Evolutionary conservation across 2,113 vertebrate species (phyloP).

Genomic region (Vulpes lagopus): DNA sequence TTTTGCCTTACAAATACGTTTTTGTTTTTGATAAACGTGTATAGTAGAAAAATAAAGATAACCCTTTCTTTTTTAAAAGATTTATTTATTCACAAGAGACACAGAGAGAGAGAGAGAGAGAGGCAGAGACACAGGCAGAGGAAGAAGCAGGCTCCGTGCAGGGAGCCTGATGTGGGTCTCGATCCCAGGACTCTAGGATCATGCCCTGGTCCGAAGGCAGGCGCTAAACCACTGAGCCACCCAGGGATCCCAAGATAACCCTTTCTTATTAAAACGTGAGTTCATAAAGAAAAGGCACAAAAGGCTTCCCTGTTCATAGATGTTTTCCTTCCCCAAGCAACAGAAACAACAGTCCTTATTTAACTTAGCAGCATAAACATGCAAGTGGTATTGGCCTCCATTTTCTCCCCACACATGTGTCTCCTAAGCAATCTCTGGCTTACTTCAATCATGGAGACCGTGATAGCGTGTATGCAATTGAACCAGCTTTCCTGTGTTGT

Average conservation of each 20-base stretch:
- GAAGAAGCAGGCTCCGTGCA: too few species aligned
- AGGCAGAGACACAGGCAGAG: too few species aligned
- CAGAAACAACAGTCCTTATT: conserved; percentile 62
- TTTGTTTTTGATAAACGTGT: conserved; percentile 70
- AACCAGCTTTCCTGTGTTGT: not conserved
- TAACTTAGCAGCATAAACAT: conserved; percentile 36
- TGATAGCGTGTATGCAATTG: not conserved
- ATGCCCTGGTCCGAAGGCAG: too few species aligned
- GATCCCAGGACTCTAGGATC: too few species aligned
- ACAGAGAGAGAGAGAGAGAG: too few species aligned
- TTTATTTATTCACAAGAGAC: too few species aligned
- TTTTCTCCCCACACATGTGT: not conserved
- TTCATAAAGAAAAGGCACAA: conserved; percentile 60
- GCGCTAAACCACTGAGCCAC: too few species aligned
- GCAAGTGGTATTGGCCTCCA: not conserved
- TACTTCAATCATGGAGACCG: not conserved
- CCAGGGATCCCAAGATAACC: conserved; percentile 1
- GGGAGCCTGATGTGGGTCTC: too few species aligned
- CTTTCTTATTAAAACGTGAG: conserved; percentile 55
- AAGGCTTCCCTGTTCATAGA: conserved; percentile 42
- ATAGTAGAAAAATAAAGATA: conserved; percentile 68
- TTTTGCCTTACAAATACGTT: conserved; percentile 67
- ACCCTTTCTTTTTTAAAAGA: not conserved
- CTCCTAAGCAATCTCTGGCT: not conserved
- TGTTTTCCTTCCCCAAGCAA: conserved; percentile 68